Evolutionary conservation across 2,888 invertebrate species (phyloP).

Genomic region (Tachina fera): DNA sequence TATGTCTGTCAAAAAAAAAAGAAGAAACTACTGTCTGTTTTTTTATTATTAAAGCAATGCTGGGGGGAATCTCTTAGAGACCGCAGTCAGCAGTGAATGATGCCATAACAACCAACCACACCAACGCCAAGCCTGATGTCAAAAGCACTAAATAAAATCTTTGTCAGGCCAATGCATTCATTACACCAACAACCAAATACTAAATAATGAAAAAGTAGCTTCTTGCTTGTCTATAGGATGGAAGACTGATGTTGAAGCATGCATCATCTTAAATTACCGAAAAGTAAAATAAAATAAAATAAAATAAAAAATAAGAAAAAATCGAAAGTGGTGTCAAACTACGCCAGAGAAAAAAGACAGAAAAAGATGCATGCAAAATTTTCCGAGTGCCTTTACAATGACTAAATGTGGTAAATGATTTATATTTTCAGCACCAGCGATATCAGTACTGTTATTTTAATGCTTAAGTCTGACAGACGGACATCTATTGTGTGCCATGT

Average conservation of each 20-base stretch:
- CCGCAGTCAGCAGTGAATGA: constrained; percentile 36
- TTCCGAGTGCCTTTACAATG: constrained; percentile 53
- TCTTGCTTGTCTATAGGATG: neutral
- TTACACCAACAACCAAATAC: neutral
- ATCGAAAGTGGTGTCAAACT: constrained; percentile 74
- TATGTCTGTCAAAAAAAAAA: neutral
- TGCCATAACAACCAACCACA: constrained; percentile 24
- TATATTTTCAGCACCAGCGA: constrained; percentile 40
- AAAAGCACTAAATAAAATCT: constrained; percentile 40
- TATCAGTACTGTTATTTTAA: constrained; percentile 21
- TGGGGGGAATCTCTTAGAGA: constrained; percentile 37
- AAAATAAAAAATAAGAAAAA: constrained; percentile 39
- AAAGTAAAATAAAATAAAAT: no score
- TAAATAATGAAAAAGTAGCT: neutral
- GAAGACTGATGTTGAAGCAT: constrained; percentile 5
- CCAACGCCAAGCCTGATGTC: constrained; percentile 47
- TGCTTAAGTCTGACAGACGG: constrained; percentile 3
- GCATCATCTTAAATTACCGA: constrained; percentile 42
- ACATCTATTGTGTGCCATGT: constrained; percentile 10
- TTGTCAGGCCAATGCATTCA: constrained; percentile 48
- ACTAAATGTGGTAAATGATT: constrained; percentile 63
- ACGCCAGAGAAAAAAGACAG: constrained; percentile 47
- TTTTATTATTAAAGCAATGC: constrained; percentile 24
- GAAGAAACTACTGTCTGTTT: constrained; percentile 22
- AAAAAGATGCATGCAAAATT: constrained; percentile 41